Percentiles rank a stretch among this genome's conserved stretches.
phyloP scores from a whole-genome alignment of 2,113 vertebrate species.

The Lethenteron reissneri region DNA sequence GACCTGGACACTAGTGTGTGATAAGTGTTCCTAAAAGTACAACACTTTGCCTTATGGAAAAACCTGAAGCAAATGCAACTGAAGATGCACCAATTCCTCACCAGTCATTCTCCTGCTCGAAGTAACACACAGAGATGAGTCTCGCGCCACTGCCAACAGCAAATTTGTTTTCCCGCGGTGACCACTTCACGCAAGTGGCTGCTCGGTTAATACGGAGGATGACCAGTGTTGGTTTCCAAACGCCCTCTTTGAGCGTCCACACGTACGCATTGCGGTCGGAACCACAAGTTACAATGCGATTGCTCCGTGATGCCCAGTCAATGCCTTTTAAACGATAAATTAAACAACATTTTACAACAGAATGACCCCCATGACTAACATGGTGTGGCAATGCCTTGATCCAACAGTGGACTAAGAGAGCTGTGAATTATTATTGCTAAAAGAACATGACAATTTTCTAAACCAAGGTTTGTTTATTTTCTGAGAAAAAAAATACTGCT shows the following conservation, averaged over 20 bases:
- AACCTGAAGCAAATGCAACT: no score
- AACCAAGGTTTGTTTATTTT: no score
- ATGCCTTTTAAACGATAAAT: slow-evolving; percentile 34
- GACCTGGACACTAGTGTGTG: no score
- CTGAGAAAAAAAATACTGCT: no score
- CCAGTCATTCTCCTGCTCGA: slow-evolving; percentile 98
- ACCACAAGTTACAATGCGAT: slow-evolving; percentile 89
- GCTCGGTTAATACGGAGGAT: slow-evolving; percentile 93
- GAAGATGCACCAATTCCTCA: slow-evolving; percentile 17
- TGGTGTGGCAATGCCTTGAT: no score
- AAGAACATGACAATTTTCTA: no score
- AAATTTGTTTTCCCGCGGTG: slow-evolving; percentile 92
- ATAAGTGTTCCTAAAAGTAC: no score
- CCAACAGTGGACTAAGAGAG: no score
- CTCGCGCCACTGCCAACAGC: slow-evolving; percentile 87
- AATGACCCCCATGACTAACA: no score
- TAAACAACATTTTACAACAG: no score
- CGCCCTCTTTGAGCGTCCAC: slow-evolving; percentile 88
- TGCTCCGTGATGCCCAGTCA: slow-evolving; percentile 95
- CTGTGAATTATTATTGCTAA: no score
- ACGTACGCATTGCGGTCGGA: slow-evolving; percentile 94
- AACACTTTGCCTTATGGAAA: no score
- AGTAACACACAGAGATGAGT: slow-evolving; percentile 97
- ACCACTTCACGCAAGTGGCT: slow-evolving; percentile 95
- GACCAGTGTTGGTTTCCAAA: slow-evolving; percentile 93